Evolutionary conservation across 2,888 invertebrate species (phyloP).

Genomic region (Lepetodrilus schrolli): DNA sequence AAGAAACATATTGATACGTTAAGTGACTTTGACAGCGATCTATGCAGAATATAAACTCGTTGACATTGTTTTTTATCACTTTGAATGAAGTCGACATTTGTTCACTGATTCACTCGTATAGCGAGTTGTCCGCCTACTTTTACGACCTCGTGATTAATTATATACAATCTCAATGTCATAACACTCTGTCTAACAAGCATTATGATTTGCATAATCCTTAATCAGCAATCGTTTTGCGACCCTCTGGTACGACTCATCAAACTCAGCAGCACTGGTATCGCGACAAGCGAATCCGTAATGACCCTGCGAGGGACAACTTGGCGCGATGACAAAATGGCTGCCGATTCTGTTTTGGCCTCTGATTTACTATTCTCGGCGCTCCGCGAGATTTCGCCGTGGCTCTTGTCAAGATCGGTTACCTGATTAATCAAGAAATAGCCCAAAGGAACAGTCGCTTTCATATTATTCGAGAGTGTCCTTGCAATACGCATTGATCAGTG

Average conservation of each 20-base stretch:
- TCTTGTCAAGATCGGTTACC: neutral
- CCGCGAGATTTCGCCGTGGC: conserved; percentile 12
- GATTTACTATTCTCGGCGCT: conserved; percentile 16
- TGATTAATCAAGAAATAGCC: neutral
- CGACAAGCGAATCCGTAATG: conserved; percentile 25
- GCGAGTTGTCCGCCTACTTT: neutral
- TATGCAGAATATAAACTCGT: too few species aligned
- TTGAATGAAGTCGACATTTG: too few species aligned
- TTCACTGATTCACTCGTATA: neutral
- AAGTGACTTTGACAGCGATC: too few species aligned
- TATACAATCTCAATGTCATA: conserved; percentile 3
- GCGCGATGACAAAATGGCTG: conserved; percentile 22
- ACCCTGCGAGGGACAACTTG: conserved; percentile 2
- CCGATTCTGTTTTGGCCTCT: neutral
- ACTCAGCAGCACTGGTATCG: neutral
- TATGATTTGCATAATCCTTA: conserved; percentile 16
- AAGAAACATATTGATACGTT: too few species aligned
- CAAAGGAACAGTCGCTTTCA: neutral
- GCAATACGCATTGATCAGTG: too few species aligned
- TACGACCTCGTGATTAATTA: conserved; percentile 1
- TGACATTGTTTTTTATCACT: too few species aligned
- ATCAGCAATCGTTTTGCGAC: conserved; percentile 15
- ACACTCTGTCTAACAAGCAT: conserved; percentile 16
- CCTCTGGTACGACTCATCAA: neutral
- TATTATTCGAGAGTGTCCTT: neutral